Conservation (phyloP, 1,140 invertebrate genomes). For the Achroia grisella region DNA sequence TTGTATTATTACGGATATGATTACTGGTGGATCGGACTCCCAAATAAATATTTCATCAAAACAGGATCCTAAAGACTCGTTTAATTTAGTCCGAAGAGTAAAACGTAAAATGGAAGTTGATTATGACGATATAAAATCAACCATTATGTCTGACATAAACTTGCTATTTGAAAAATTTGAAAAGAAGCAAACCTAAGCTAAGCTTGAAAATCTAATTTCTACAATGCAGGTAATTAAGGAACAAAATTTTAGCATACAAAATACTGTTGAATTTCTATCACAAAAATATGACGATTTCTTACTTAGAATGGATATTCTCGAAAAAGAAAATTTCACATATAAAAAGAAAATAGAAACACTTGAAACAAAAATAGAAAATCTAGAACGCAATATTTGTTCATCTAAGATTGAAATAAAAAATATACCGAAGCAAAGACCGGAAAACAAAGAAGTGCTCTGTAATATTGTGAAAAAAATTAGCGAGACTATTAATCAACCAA, state of each 20-base stretch:
- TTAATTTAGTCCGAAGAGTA: no score
- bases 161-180: no score
- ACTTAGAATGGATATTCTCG: neutral
- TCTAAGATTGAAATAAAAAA: conserved; percentile 5
- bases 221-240: conserved; percentile 1
- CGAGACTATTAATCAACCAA: neutral
- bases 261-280: conserved; percentile 4
- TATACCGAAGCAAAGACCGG: conserved; percentile 4
- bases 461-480: conserved; percentile 1
- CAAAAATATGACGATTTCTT: conserved; percentile 1
- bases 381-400: conserved; percentile 1
- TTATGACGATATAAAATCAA: no score
- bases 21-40: no score
- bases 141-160: no score
- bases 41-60: no score
- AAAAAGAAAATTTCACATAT: neutral
- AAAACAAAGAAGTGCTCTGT: conserved; percentile 2
- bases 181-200: conserved; percentile 3
- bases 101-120: no score
- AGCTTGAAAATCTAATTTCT: neutral
- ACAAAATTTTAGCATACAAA: conserved; percentile 5
- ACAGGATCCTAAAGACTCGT: no score
- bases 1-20: no score
- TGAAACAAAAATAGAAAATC: conserved; percentile 4
- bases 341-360: neutral